Percentiles rank a stretch among this genome's conserved stretches.
Evolutionary conservation across 2,888 invertebrate species (phyloP).

Genomic region (Epinotia brunnichana): DNA sequence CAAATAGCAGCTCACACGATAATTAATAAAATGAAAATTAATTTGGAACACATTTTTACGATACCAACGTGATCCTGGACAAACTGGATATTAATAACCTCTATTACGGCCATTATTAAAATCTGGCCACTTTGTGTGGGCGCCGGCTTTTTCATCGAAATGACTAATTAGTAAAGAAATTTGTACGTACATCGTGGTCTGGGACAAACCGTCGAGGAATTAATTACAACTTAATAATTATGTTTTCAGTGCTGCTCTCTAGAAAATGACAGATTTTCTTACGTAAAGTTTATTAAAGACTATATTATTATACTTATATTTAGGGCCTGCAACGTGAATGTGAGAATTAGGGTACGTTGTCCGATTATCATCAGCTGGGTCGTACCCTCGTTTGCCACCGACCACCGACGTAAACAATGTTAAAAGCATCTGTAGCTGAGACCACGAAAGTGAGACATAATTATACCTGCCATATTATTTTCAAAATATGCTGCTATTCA

Average conservation of each 20-base stretch:
- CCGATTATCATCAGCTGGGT: too few species aligned
- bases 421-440: too few species aligned
- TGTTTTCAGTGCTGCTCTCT: too few species aligned
- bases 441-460: too few species aligned
- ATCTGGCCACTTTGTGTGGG: conserved; percentile 32
- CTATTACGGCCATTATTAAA: conserved; percentile 39
- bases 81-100: conserved; percentile 36
- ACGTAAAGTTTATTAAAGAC: too few species aligned
- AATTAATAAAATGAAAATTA: conserved; percentile 41
- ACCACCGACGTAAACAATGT: too few species aligned
- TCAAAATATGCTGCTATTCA: not conserved
- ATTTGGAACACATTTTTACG: conserved; percentile 32
- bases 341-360: too few species aligned
- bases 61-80: conserved; percentile 29
- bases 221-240: not conserved
- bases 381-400: too few species aligned
- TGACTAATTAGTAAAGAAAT: not conserved
- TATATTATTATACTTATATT: too few species aligned
- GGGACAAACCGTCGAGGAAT: not conserved
- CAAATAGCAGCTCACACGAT: conserved; percentile 32
- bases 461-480: not conserved
- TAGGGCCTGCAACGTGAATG: too few species aligned
- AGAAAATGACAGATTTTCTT: too few species aligned
- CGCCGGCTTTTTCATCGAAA: conserved; percentile 1
- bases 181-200: not conserved